Percentiles rank a stretch among this genome's conserved stretches.
Conservation (phyloP, 2,113 vertebrate species). For the Loxodonta africana region DNA sequence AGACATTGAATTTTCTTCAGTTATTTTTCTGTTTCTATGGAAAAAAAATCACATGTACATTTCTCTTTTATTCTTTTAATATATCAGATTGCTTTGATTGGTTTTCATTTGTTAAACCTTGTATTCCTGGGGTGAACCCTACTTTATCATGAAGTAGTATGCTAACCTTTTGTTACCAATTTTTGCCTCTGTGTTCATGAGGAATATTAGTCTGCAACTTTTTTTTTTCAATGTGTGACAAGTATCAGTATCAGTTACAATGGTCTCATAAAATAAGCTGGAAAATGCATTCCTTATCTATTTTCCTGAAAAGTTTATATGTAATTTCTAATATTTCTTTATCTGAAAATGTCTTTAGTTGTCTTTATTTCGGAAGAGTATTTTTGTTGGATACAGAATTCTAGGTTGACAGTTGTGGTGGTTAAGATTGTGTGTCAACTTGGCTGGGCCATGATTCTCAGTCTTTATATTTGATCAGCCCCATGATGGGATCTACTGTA, state of each 20-base stretch:
- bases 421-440: too few relatives aligned
- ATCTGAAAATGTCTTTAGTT: background rate
- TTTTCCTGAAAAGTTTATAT: background rate
- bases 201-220: background rate
- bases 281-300: background rate
- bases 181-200: background rate
- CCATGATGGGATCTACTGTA: too few relatives aligned
- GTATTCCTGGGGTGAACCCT: background rate
- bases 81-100: background rate
- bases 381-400: background rate
- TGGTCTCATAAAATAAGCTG: background rate
- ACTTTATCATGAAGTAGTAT: background rate
- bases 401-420: background rate
- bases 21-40: background rate
- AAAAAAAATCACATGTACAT: background rate
- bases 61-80: background rate
- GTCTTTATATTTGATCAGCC: too few relatives aligned
- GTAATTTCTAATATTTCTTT: background rate
- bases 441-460: too few relatives aligned
- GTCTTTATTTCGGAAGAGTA: background rate
- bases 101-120: background rate
- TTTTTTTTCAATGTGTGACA: background rate
- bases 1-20: background rate
- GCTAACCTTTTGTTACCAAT: background rate
- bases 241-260: background rate